Evolutionary conservation across 2,113 vertebrate species (phyloP).

Genomic region (Galeopterus variegatus): DNA sequence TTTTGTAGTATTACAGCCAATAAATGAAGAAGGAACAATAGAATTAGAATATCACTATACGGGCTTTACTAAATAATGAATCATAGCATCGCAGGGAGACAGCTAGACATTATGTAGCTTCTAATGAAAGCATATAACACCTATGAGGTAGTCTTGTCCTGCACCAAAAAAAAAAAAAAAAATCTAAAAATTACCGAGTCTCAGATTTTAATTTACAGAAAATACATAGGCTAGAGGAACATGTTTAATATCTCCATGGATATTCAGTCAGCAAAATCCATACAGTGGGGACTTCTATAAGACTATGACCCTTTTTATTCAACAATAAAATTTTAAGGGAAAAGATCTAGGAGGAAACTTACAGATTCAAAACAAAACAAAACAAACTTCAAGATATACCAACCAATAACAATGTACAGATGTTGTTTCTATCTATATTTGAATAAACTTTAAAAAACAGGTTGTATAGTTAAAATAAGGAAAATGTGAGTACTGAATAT

Average conservation of each 20-base stretch:
- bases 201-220: slow-evolving; percentile 52
- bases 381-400: neutral
- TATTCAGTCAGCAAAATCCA: slow-evolving; percentile 36
- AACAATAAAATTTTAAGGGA: neutral
- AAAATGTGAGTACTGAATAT: neutral
- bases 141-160: neutral
- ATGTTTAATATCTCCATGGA: neutral
- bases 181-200: neutral
- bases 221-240: neutral
- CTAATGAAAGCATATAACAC: neutral
- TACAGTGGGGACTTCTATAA: neutral
- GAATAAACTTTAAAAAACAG: slow-evolving; percentile 1
- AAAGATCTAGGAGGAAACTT: neutral
- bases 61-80: neutral
- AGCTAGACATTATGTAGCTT: neutral
- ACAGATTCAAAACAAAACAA: neutral
- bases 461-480: neutral
- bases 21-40: neutral
- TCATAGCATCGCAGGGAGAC: neutral
- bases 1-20: neutral
- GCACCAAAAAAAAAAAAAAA: neutral
- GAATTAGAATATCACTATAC: neutral
- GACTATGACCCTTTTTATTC: neutral
- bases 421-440: neutral
- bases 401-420: neutral